Conservation (phyloP, 2,888 invertebrate species). For the Branchipolynoe longqiensis region DNA sequence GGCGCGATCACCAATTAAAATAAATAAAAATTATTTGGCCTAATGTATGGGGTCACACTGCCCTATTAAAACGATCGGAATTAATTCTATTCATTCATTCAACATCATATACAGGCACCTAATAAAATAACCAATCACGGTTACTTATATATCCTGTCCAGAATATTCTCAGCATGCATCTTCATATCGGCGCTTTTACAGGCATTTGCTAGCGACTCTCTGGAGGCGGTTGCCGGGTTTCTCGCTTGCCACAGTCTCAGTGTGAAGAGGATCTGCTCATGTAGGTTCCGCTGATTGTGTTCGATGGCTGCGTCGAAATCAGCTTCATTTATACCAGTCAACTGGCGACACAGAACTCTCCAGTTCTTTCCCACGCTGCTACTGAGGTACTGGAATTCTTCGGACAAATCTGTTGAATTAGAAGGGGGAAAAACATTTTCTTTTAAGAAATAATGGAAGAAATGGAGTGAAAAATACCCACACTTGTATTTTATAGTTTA, state of each 20-base stretch:
- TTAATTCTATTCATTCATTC: too few species aligned
- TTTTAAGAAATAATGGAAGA: not conserved
- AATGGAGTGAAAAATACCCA: not conserved
- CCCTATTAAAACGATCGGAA: too few species aligned
- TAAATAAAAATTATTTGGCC: too few species aligned
- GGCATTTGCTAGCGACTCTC: not conserved
- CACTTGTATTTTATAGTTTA: too few species aligned
- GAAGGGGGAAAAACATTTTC: not conserved
- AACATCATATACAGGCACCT: not conserved
- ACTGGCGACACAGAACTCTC: constrained; percentile 26
- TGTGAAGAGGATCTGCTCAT: constrained; percentile 8
- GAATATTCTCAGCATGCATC: constrained; percentile 10
- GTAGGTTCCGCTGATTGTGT: not conserved
- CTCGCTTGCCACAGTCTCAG: not conserved
- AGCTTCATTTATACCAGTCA: constrained; percentile 1
- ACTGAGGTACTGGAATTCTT: constrained; percentile 11
- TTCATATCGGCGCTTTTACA: constrained; percentile 17
- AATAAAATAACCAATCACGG: not conserved
- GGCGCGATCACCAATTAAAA: too few species aligned
- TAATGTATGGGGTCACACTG: too few species aligned
- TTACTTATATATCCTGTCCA: not conserved
- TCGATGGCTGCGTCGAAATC: constrained; percentile 20
- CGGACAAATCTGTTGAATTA: not conserved
- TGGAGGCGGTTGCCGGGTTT: not conserved
- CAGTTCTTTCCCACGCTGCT: not conserved